These are phyloP conservation scores for Chaitophorus viminalis DNA, from an alignment of 2,888 invertebrate species.

Conservation along the genomic window DNA sequence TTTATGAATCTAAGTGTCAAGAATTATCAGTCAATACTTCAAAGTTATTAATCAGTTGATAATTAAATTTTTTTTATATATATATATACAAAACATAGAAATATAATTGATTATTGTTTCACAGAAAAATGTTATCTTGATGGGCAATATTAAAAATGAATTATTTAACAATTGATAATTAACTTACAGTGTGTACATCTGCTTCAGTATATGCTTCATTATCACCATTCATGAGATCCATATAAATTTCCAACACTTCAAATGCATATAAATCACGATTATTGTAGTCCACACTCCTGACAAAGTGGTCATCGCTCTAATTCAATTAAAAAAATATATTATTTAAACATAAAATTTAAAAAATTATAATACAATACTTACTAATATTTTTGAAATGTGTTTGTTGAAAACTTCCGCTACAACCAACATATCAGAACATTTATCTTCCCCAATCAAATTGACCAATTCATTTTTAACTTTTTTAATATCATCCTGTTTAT, in stretches of 20 bases:
- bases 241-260: conserved; percentile 62
- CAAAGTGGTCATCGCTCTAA: conserved; percentile 71
- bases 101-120: no score
- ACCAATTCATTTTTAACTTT: conserved; percentile 70
- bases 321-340: conserved; percentile 63
- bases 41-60: no score
- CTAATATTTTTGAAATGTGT: conserved; percentile 73
- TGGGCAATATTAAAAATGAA: no score
- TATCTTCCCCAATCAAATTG: conserved; percentile 67
- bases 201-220: neutral
- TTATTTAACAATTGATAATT: neutral
- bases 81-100: no score
- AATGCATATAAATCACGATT: conserved; percentile 69
- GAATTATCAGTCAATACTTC: neutral
- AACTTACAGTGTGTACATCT: neutral
- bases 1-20: no score
- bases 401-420: conserved; percentile 73
- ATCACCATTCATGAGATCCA: conserved; percentile 15
- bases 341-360: neutral
- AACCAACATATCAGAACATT: conserved; percentile 67
- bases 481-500: conserved; percentile 71
- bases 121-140: no score
- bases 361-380: conserved; percentile 66
- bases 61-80: no score
- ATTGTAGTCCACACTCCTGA: conserved; percentile 70